Conservation (phyloP, 2,797 vertebrate species). For the Hapalemur alaotrensis region DNA sequence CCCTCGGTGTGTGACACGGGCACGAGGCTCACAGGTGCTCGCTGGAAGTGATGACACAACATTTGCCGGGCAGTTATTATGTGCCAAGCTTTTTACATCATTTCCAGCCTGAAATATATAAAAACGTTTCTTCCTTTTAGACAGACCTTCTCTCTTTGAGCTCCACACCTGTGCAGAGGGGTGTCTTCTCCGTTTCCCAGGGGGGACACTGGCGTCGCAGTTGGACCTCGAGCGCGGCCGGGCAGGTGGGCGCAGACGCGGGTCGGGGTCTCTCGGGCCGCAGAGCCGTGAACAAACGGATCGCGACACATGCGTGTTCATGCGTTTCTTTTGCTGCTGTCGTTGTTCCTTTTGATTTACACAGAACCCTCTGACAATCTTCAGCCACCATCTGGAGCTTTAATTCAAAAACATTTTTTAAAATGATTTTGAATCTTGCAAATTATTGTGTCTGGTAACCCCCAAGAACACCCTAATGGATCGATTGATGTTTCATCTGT, state of each 20-base stretch:
- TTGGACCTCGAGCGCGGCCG: too few species aligned
- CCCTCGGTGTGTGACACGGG: not conserved
- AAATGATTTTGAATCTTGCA: not conserved
- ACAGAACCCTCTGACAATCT: not conserved
- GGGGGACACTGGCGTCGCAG: fast-evolving
- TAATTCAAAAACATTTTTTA: constrained; percentile 36
- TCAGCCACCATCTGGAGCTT: constrained; percentile 48
- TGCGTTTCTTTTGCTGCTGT: not conserved
- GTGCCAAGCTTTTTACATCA: not conserved
- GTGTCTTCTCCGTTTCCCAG: not conserved
- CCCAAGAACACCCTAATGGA: constrained; percentile 17
- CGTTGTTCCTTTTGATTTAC: constrained; percentile 42
- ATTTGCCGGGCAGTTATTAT: fast-evolving
- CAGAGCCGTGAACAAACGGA: fast-evolving
- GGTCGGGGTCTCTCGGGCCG: fast-evolving
- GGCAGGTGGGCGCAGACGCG: fast-evolving
- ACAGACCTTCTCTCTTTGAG: not conserved
- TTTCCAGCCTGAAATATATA: not conserved
- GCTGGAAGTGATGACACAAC: not conserved
- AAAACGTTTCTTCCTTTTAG: not conserved
- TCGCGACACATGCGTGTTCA: not conserved
- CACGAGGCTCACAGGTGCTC: fast-evolving
- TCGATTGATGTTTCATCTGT: constrained; percentile 37
- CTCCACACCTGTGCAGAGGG: fast-evolving
- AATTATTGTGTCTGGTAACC: constrained; percentile 36